Evolutionary conservation across 2,113 vertebrate species (phyloP).

Genomic region (Nyctereutes procyonoides): DNA sequence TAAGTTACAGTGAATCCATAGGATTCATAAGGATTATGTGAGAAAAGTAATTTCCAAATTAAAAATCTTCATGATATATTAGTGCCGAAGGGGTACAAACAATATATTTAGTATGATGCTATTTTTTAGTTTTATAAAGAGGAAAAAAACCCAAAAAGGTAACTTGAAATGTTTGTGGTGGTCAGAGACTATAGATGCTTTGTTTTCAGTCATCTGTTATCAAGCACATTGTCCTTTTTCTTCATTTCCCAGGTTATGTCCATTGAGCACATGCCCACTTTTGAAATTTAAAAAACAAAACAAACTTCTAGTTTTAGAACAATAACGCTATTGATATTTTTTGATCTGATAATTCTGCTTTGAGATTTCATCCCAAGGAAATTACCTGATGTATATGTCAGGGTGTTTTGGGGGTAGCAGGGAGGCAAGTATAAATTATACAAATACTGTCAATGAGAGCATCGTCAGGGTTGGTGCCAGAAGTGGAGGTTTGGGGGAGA

Average conservation of each 20-base stretch:
- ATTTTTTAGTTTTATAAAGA: background rate
- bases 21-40: background rate
- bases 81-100: background rate
- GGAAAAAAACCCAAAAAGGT: background rate
- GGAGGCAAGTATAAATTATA: background rate
- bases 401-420: background rate
- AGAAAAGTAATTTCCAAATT: slow-evolving; percentile 9
- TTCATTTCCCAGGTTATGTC: background rate
- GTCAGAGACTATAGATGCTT: background rate
- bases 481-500: background rate
- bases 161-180: background rate
- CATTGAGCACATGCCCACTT: background rate
- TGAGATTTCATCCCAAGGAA: background rate
- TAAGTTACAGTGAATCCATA: background rate
- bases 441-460: background rate
- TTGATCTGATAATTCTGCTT: background rate
- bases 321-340: background rate
- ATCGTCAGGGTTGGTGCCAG: background rate
- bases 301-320: background rate
- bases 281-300: slow-evolving; percentile 26
- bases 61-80: background rate
- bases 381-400: background rate
- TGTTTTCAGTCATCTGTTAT: background rate
- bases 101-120: background rate
- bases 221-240: background rate